A percentile compares a stretch with the other conserved stretches of the same genome.
These are phyloP conservation scores for Prietella phreatophila DNA, from an alignment of 2,113 vertebrate genomes.

Conservation along the genomic window DNA sequence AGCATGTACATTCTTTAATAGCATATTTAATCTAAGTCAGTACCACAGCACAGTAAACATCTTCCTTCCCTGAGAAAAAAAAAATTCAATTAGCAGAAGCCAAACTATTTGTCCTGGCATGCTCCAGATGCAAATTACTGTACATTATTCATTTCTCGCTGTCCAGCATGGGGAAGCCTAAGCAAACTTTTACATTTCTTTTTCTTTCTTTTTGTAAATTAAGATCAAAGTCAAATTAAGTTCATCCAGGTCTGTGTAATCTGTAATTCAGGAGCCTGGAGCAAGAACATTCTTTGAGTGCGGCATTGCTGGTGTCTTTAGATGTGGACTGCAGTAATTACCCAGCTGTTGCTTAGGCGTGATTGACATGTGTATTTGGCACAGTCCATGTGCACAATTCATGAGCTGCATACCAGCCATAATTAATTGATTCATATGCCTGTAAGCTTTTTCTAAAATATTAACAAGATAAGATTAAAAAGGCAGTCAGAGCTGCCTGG, in stretches of 20 bases:
- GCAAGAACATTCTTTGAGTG: constrained; percentile 61
- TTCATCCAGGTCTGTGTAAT: constrained; percentile 67
- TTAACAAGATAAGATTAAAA: constrained; percentile 66
- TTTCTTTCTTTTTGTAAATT: constrained; percentile 55
- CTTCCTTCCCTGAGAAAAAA: constrained; percentile 14
- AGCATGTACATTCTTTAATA: constrained; percentile 26
- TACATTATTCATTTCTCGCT: constrained; percentile 30
- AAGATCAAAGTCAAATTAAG: constrained; percentile 71
- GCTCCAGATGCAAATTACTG: constrained; percentile 17
- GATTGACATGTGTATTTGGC: constrained; percentile 67
- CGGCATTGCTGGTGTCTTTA: constrained; percentile 52
- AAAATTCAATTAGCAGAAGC: constrained; percentile 22
- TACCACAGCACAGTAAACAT: neutral
- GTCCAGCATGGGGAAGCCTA: constrained; percentile 30
- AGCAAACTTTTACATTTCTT: constrained; percentile 58
- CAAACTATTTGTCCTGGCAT: constrained; percentile 30
- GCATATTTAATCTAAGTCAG: constrained; percentile 15
- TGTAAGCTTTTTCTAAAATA: constrained; percentile 71
- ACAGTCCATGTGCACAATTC: constrained; percentile 63
- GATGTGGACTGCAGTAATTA: constrained; percentile 60
- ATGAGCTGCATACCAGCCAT: constrained; percentile 68
- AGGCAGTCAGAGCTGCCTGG: constrained; percentile 38
- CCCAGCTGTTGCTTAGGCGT: constrained; percentile 65
- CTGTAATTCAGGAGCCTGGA: constrained; percentile 64
- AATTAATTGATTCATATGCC: constrained; percentile 74